These are phyloP conservation scores for Melanostoma mellinum DNA, from an alignment of 2,888 invertebrate genomes.

Conservation along the genomic window DNA sequence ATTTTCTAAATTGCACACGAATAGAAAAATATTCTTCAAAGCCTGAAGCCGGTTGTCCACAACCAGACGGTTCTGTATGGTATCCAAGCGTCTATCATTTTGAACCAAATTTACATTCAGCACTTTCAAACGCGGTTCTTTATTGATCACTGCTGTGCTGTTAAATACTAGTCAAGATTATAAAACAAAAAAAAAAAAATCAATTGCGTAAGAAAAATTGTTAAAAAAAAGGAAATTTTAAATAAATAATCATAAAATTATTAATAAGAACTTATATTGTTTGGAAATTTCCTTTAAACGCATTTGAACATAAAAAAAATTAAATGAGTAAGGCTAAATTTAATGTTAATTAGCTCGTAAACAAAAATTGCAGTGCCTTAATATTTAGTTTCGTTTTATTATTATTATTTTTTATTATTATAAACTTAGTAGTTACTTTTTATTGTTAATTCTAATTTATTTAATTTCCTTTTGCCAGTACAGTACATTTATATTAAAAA, in stretches of 20 bases:
- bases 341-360: constrained; percentile 28
- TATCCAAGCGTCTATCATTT: constrained; percentile 61
- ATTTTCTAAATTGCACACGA: neutral
- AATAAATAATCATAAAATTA: neutral
- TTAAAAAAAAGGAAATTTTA: constrained; percentile 32
- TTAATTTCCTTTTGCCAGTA: constrained; percentile 39
- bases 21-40: neutral
- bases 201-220: constrained; percentile 13
- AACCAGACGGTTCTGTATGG: constrained; percentile 60
- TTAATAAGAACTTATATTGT: constrained; percentile 16
- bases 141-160: constrained; percentile 48
- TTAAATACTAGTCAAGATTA: constrained; percentile 64
- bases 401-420: constrained; percentile 27
- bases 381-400: constrained; percentile 25
- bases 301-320: constrained; percentile 34
- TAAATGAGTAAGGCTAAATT: constrained; percentile 6
- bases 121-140: constrained; percentile 27
- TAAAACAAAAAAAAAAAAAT: constrained; percentile 15
- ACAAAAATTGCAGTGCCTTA: constrained; percentile 64
- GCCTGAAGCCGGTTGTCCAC: constrained; percentile 27
- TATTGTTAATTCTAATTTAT: constrained; percentile 33
- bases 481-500: constrained; percentile 20
- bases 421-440: constrained; percentile 17
- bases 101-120: constrained; percentile 50
- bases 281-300: constrained; percentile 17